Evolutionary conservation across 2,113 vertebrate species (phyloP).

Genomic region (Elgaria multicarinata): DNA sequence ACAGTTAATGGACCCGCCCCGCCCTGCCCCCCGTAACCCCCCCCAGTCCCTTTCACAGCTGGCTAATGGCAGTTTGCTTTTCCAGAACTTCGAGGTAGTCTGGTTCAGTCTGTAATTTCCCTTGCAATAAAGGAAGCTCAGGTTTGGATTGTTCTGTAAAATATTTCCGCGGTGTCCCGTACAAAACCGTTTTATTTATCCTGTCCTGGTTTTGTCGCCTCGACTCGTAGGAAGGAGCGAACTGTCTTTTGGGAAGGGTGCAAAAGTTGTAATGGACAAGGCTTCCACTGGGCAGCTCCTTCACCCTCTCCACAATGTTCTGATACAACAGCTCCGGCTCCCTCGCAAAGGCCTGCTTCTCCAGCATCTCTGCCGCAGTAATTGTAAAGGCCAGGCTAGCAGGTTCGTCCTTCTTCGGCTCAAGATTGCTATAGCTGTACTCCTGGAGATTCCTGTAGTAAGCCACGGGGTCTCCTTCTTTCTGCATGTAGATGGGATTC

Average conservation of each 20-base stretch:
- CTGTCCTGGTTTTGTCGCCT: slow-evolving; percentile 92
- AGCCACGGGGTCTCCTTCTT: slow-evolving; percentile 89
- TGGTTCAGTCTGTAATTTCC: slow-evolving; percentile 94
- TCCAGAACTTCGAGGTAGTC: slow-evolving; percentile 99
- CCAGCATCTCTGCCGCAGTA: slow-evolving; percentile 90
- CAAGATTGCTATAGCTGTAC: slow-evolving; percentile 86
- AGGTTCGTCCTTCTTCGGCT: slow-evolving; percentile 85
- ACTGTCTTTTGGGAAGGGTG: slow-evolving; percentile 97
- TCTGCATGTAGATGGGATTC: slow-evolving; percentile 98
- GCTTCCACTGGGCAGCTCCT: slow-evolving; percentile 87
- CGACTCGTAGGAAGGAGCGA: slow-evolving; percentile 89
- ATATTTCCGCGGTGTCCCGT: slow-evolving; percentile 96
- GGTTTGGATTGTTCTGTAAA: slow-evolving; percentile 89
- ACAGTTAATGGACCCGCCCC: slow-evolving; percentile 31
- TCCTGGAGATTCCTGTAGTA: slow-evolving; percentile 95
- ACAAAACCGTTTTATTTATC: slow-evolving; percentile 94
- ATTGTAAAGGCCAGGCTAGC: slow-evolving; percentile 89
- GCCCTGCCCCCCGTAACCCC: neutral
- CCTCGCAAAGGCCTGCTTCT: slow-evolving; percentile 81
- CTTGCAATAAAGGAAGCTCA: slow-evolving; percentile 90
- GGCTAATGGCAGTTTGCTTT: slow-evolving; percentile 98
- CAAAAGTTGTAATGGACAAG: slow-evolving; percentile 95
- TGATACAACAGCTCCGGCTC: slow-evolving; percentile 94
- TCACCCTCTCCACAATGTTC: slow-evolving; percentile 90
- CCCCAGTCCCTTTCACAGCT: slow-evolving; percentile 60